Evolutionary conservation across 2,888 invertebrate species (phyloP).

Genomic region (Dryobota labecula): DNA sequence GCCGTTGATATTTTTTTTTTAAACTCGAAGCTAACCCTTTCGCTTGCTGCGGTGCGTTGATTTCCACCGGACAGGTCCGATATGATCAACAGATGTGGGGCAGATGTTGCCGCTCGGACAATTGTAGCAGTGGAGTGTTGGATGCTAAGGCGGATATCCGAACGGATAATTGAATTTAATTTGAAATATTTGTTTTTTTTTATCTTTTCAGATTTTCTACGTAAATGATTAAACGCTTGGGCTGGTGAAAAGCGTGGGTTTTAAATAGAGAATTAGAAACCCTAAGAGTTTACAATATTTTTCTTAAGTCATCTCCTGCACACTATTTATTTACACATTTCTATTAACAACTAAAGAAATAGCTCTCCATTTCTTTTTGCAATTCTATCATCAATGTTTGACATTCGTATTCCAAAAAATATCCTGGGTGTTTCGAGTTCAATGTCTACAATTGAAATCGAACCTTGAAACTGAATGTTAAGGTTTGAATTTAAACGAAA

Average conservation of each 20-base stretch:
- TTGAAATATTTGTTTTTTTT: slow-evolving; percentile 1
- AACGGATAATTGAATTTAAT: slow-evolving; percentile 31
- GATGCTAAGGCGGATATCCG: slow-evolving; percentile 48
- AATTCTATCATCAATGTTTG: background rate
- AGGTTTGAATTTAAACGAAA: slow-evolving; percentile 31
- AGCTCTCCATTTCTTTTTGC: background rate
- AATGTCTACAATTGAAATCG: slow-evolving; percentile 14
- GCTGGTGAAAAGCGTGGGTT: background rate
- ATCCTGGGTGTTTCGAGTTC: background rate
- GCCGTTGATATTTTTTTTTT: slow-evolving; percentile 61
- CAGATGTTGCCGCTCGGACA: slow-evolving; percentile 80
- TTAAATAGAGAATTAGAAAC: background rate
- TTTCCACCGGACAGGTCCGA: slow-evolving; percentile 84
- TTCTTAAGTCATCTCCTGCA: no score
- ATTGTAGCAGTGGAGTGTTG: slow-evolving; percentile 54
- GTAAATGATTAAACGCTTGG: background rate
- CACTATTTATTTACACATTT: background rate
- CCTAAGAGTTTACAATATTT: background rate
- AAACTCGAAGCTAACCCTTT: slow-evolving; percentile 78
- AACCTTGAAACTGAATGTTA: slow-evolving; percentile 9
- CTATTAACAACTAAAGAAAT: background rate
- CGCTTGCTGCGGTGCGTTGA: slow-evolving; percentile 73
- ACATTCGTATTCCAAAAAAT: background rate
- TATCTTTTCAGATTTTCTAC: background rate
- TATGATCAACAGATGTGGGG: slow-evolving; percentile 88